phyloP scores from a whole-genome alignment of 2,888 invertebrate species.

The Trachelus tabidus region DNA sequence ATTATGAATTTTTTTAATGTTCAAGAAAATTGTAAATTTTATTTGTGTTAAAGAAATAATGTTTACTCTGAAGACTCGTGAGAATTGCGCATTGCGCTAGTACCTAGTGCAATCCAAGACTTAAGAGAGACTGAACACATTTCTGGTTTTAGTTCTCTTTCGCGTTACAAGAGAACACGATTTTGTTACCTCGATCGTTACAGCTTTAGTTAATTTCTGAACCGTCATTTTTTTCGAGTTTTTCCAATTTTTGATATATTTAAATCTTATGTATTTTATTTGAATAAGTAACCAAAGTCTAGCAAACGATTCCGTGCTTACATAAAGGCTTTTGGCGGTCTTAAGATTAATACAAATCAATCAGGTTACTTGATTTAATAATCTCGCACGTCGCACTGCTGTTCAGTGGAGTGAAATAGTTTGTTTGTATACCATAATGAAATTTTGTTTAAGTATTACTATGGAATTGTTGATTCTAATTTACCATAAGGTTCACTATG shows the following conservation, averaged over 20 bases:
- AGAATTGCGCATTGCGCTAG: conserved; percentile 32
- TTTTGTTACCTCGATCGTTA: background rate
- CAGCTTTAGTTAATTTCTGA: background rate
- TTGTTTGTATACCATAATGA: background rate
- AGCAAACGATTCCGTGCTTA: too few relatives aligned
- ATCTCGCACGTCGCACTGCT: background rate
- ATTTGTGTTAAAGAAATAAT: background rate
- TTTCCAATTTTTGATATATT: too few relatives aligned
- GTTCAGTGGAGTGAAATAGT: too few relatives aligned
- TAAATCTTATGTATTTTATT: too few relatives aligned
- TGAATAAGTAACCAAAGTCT: too few relatives aligned
- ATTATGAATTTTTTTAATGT: background rate
- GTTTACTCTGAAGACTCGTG: background rate
- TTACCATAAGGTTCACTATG: background rate
- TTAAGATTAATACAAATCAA: background rate
- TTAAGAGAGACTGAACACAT: background rate
- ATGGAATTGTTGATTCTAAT: background rate
- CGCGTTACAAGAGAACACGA: too few relatives aligned
- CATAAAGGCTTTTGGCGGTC: too few relatives aligned
- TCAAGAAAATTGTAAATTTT: background rate
- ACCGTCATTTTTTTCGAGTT: too few relatives aligned
- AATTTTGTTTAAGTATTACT: background rate
- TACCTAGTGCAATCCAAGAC: background rate
- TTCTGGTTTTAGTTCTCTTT: background rate
- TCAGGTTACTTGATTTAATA: background rate